Evolutionary conservation across 2,797 vertebrate species (phyloP).

Genomic region (Ataeniobius toweri): DNA sequence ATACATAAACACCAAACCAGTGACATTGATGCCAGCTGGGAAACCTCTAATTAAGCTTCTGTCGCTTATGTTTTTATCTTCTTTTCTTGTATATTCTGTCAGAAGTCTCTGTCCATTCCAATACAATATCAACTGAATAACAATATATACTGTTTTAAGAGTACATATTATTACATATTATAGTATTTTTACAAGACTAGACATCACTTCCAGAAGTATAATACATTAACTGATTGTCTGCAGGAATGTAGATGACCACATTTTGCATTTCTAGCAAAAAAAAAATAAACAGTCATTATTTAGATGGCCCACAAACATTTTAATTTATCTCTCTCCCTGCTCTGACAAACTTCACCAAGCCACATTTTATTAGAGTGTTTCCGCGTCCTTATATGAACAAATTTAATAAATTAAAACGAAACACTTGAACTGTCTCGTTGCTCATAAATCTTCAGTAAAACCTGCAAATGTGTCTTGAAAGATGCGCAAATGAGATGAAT

Average conservation of each 20-base stretch:
- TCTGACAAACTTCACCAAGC: slow-evolving; percentile 24
- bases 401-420: slow-evolving; percentile 62
- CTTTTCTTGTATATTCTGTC: not conserved
- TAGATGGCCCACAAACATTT: slow-evolving; percentile 37
- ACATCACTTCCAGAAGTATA: not conserved
- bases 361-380: slow-evolving; percentile 48
- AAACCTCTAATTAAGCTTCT: not conserved
- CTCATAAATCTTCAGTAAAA: slow-evolving; percentile 42
- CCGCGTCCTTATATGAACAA: slow-evolving; percentile 46
- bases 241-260: not conserved
- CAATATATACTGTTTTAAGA: not conserved
- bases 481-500: slow-evolving; percentile 66
- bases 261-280: slow-evolving; percentile 10
- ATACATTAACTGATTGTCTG: not conserved
- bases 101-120: not conserved
- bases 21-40: not conserved
- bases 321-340: slow-evolving; percentile 30
- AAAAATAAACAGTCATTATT: slow-evolving; percentile 19
- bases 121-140: not conserved
- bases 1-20: not conserved
- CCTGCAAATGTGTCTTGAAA: slow-evolving; percentile 57
- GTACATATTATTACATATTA: not conserved
- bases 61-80: not conserved
- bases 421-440: slow-evolving; percentile 27
- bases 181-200: not conserved